phyloP scores from a whole-genome alignment of 2,888 invertebrate species.

The Pyrrhosoma nymphula region DNA sequence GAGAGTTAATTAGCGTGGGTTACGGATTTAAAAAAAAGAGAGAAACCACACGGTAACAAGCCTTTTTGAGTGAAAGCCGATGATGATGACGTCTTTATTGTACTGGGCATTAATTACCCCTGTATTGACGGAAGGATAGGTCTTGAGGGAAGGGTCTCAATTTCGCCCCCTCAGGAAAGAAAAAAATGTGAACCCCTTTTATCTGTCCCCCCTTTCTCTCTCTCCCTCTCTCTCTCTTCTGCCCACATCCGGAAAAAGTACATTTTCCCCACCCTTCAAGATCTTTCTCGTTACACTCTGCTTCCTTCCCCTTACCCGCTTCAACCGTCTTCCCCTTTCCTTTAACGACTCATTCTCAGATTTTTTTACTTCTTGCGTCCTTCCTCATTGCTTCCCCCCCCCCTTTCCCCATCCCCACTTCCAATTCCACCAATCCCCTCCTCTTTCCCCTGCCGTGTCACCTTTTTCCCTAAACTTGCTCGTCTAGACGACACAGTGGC shows the following conservation, averaged over 20 bases:
- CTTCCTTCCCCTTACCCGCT: not conserved
- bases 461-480: slow-evolving; percentile 57
- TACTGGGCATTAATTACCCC: not conserved
- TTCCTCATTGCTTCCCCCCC: not conserved
- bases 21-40: not conserved
- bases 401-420: not conserved
- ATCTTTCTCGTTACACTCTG: not conserved
- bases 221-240: not conserved
- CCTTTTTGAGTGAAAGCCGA: not conserved
- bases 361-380: not conserved
- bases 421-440: not conserved
- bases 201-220: not conserved
- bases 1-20: not conserved
- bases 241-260: not conserved
- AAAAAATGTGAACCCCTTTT: not conserved
- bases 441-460: not conserved
- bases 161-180: not conserved
- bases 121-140: slow-evolving; percentile 5
- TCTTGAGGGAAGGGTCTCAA: not conserved
- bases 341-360: not conserved
- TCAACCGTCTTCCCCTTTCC: not conserved
- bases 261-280: not conserved
- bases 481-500: slow-evolving; percentile 63
- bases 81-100: slow-evolving; percentile 1
- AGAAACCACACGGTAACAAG: not conserved